Conservation (phyloP, 2,888 invertebrate genomes). For the Eremobia ochroleuca region DNA sequence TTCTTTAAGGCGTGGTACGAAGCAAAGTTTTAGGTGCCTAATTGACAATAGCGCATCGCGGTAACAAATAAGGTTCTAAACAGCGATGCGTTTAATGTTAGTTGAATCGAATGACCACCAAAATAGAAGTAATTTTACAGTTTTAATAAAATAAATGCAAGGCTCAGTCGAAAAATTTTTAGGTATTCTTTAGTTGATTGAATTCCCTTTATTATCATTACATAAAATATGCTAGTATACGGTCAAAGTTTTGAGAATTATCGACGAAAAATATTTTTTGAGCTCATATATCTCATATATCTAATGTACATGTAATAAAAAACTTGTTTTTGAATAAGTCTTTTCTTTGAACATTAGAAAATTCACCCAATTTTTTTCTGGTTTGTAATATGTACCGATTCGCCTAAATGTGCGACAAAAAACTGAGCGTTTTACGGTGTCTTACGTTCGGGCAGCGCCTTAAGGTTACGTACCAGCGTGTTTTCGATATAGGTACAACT, state of each 20-base stretch:
- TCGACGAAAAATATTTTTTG: too few species aligned
- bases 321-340: background rate
- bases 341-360: background rate
- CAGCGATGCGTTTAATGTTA: background rate
- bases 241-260: too few species aligned
- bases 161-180: too few species aligned
- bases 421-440: background rate
- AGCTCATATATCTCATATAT: too few species aligned
- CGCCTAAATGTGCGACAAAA: background rate
- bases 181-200: too few species aligned
- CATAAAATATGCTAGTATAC: too few species aligned
- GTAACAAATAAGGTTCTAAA: background rate
- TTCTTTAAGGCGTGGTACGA: background rate
- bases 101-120: background rate
- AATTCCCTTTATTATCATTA: too few species aligned
- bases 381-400: background rate
- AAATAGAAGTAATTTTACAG: background rate
- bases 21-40: background rate
- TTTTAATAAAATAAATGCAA: too few species aligned
- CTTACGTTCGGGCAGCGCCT: background rate
- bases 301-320: too few species aligned
- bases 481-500: background rate
- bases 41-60: background rate
- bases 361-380: background rate
- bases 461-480: background rate